phyloP scores from a whole-genome alignment of 2,797 vertebrate species.

The Taeniopygia guttata region DNA sequence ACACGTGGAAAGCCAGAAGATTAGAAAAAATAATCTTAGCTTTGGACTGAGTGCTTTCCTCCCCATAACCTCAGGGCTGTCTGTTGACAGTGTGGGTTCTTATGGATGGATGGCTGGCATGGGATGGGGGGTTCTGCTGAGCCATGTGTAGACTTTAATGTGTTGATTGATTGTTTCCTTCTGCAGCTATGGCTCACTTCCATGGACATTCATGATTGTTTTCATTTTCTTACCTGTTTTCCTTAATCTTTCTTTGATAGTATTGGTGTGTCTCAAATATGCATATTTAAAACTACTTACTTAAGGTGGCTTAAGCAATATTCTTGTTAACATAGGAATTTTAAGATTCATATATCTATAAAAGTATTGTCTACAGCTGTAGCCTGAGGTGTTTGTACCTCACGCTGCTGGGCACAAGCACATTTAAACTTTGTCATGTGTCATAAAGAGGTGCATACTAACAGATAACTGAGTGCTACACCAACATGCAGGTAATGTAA shows the following conservation, averaged over 20 bases:
- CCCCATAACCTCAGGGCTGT: not conserved
- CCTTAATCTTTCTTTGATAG: not conserved
- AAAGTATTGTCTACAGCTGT: not conserved
- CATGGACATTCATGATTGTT: not conserved
- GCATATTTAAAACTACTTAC: not conserved
- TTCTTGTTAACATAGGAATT: not conserved
- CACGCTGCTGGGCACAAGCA: not conserved
- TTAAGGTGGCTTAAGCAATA: not conserved
- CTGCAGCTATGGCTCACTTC: not conserved
- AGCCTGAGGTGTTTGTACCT: not conserved
- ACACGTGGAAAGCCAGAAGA: constrained; percentile 37
- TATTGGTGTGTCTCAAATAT: not conserved
- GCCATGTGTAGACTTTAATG: not conserved
- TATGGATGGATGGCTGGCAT: not conserved
- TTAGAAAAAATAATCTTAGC: constrained; percentile 17
- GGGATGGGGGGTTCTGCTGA: not conserved
- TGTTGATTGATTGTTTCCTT: not conserved
- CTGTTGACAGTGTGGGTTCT: not conserved
- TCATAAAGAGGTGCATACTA: not conserved
- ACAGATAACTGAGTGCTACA: not conserved
- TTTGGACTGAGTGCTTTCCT: constrained; percentile 3
- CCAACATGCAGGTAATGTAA: not conserved
- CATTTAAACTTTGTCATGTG: not conserved
- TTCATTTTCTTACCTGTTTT: not conserved
- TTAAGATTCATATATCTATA: fast-evolving